These are phyloP conservation scores for Alligator sinensis DNA, from an alignment of 2,113 vertebrate genomes.

Conservation along the genomic window DNA sequence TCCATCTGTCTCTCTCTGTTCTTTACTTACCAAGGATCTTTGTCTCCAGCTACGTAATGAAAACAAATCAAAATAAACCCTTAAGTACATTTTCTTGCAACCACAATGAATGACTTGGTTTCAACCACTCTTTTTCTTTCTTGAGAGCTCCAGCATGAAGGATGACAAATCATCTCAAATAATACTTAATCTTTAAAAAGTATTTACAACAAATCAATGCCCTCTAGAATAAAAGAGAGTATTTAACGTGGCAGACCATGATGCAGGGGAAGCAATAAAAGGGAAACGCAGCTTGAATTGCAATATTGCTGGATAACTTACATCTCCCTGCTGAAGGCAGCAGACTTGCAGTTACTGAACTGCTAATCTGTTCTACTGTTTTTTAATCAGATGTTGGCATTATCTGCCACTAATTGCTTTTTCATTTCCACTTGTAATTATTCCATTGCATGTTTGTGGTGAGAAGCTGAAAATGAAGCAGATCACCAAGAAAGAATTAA, in stretches of 20 bases:
- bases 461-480: slow-evolving; percentile 87
- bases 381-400: slow-evolving; percentile 87
- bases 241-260: slow-evolving; percentile 45
- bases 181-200: slow-evolving; percentile 69
- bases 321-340: slow-evolving; percentile 74
- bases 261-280: slow-evolving; percentile 70
- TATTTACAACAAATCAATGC: slow-evolving; percentile 71
- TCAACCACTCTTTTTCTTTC: slow-evolving; percentile 14
- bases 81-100: slow-evolving; percentile 3
- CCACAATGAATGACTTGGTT: neutral
- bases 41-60: neutral
- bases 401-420: slow-evolving; percentile 87
- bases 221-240: slow-evolving; percentile 64
- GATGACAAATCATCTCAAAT: slow-evolving; percentile 61
- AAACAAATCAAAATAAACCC: neutral
- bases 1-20: neutral
- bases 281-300: slow-evolving; percentile 72
- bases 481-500: slow-evolving; percentile 87
- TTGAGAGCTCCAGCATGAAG: slow-evolving; percentile 25
- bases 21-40: neutral
- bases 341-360: slow-evolving; percentile 59
- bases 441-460: slow-evolving; percentile 86
- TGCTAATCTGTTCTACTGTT: slow-evolving; percentile 82
- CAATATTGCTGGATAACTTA: slow-evolving; percentile 62
- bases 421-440: slow-evolving; percentile 87